phyloP scores from a whole-genome alignment of 2,113 vertebrate genomes.

The Charina bottae region DNA sequence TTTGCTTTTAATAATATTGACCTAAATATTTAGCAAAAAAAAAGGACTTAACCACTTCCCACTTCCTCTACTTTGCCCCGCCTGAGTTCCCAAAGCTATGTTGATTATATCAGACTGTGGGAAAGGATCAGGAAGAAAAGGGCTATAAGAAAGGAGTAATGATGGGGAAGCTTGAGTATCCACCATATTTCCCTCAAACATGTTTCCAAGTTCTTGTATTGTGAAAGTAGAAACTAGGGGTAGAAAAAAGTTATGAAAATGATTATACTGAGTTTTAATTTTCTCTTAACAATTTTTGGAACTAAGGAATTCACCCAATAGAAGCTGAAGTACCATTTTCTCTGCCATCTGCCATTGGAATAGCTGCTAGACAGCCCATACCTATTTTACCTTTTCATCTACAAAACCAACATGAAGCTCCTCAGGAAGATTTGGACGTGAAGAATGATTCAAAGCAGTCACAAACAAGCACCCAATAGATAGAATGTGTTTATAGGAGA shows the following conservation, averaged over 20 bases:
- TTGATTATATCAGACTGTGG: neutral
- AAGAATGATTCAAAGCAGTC: constrained; percentile 7
- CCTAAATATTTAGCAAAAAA: neutral
- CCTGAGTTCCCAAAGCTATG: neutral
- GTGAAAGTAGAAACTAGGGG: neutral
- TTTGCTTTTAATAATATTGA: neutral
- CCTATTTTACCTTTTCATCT: neutral
- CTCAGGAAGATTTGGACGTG: constrained; percentile 45
- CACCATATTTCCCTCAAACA: neutral
- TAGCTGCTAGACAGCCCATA: constrained; percentile 36
- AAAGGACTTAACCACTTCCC: neutral
- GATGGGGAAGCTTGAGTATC: neutral
- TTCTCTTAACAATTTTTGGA: constrained; percentile 45
- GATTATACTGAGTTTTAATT: neutral
- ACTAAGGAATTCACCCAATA: constrained; percentile 70
- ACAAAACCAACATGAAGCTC: constrained; percentile 39
- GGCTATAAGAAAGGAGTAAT: neutral
- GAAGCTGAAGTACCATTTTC: constrained; percentile 56
- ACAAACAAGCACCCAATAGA: constrained; percentile 49
- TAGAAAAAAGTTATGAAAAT: neutral
- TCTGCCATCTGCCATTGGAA: constrained; percentile 46
- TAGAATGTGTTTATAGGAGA: constrained; percentile 60
- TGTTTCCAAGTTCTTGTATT: neutral
- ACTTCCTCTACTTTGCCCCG: neutral
- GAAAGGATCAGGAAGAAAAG: too few relatives aligned